Base-by-base conservation (phyloP, 1,140 invertebrate species). In the Heterodera carotae region DNA sequence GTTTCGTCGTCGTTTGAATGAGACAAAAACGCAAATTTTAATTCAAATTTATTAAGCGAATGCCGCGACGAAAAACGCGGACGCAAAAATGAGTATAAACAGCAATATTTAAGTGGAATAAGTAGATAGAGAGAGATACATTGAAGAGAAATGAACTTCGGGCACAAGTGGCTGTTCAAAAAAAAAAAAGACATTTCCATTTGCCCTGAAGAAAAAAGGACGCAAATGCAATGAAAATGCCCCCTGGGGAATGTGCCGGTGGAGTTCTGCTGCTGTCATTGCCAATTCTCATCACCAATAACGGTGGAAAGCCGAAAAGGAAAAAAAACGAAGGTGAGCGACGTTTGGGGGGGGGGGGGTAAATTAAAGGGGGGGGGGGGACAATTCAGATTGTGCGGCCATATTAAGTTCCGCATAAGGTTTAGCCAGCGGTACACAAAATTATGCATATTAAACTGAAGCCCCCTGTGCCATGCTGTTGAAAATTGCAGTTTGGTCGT, bases 111-210 rank as follows among this genome's bases (percentile, higher is more conserved):
- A n/a, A n/a, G n/a, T 43, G 39, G 39, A 43, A 43, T 8, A 43
- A 43, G 12, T 43, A 12, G 39, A 43, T 15, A 56, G 22, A 2
- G 12, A 18, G 48, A 22, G 22, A 56, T 56, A 22, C 5, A 43
- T 8, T 43, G 22, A 56, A 56, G 22, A 56, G 5, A 22, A 22
- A 56, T 56, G 48, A 56, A 56, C 48, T 56, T 56, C 39, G 22
- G 48, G 15, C 12, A 22, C 15, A 56, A 56, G 22, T 18, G 12
- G 48, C 1, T n/a, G n/a, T n/a, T n/a, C 39, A 43, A 56, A 18
- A 56, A 56, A 53, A 53, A 56, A 56, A 56, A 12, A 56, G n/a
- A n/a, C n/a, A 18, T 56, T 56, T 56, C 48, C 48, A 56, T 56
- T 56, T 56, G 48, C 48, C 48, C 48, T 22, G 48, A 4, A 18